These are phyloP conservation scores for Tokudaia tokunoshimensis DNA, from an alignment of 2,797 vertebrate species.

Conservation along the genomic window DNA sequence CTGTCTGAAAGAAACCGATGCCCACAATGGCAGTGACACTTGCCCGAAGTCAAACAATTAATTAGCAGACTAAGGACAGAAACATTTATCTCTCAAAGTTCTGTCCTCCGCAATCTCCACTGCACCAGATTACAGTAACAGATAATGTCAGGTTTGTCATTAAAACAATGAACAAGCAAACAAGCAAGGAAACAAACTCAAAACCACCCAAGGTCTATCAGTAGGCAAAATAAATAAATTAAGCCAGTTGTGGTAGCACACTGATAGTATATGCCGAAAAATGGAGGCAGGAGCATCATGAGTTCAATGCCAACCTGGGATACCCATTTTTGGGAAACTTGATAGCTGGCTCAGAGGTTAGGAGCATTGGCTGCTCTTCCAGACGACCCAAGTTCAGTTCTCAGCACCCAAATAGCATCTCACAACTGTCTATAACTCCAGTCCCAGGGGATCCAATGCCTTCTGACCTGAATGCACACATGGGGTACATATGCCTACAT, in stretches of 20 bases:
- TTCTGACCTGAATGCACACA: neutral
- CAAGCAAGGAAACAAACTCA: neutral
- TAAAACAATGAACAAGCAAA: neutral
- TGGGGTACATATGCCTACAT: neutral
- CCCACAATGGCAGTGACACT: neutral
- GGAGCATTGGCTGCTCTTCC: neutral
- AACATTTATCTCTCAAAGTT: neutral
- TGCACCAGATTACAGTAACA: neutral
- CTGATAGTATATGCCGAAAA: neutral
- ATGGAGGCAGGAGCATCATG: neutral
- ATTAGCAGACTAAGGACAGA: neutral
- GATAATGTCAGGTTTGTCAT: neutral
- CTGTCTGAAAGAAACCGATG: conserved; percentile 26
- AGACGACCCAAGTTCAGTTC: neutral
- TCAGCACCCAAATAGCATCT: neutral
- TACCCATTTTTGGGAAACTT: neutral
- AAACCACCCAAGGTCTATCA: neutral
- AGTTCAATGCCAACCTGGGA: neutral
- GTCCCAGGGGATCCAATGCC: neutral
- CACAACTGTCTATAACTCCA: neutral
- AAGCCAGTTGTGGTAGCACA: neutral
- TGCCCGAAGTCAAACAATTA: neutral
- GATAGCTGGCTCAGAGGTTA: neutral
- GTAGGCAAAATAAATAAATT: neutral
- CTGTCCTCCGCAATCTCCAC: neutral